Conservation (phyloP, 1,140 invertebrate genomes). For the Periplaneta americana region DNA sequence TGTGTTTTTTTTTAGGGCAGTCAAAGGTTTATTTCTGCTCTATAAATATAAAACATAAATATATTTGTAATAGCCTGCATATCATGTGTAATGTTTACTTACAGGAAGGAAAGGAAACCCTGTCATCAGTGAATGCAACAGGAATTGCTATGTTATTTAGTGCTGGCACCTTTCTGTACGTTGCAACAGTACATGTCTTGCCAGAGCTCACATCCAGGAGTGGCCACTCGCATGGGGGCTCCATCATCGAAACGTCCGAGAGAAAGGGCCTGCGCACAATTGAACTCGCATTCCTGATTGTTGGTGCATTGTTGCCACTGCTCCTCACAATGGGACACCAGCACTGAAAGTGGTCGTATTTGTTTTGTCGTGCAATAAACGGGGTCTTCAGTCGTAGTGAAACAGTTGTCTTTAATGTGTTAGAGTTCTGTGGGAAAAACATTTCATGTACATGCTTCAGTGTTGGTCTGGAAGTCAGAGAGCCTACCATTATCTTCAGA, state of each 20-base stretch:
- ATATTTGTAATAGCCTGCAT: not conserved
- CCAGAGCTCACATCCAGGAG: slow-evolving; percentile 73
- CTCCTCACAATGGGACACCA: slow-evolving; percentile 88
- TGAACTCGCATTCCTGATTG: slow-evolving; percentile 77
- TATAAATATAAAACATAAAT: too few relatives aligned
- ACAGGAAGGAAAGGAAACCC: slow-evolving; percentile 57
- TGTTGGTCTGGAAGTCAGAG: too few relatives aligned
- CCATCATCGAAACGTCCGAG: slow-evolving; percentile 38
- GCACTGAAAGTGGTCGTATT: slow-evolving; percentile 42
- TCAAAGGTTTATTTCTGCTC: too few relatives aligned
- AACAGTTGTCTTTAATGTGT: too few relatives aligned
- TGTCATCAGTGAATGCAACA: slow-evolving; percentile 85
- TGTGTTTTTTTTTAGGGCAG: too few relatives aligned
- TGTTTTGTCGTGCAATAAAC: too few relatives aligned
- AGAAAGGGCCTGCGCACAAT: slow-evolving; percentile 58
- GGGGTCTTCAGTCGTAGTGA: too few relatives aligned
- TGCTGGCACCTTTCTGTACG: slow-evolving; percentile 97
- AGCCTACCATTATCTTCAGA: too few relatives aligned
- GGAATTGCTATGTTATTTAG: slow-evolving; percentile 98
- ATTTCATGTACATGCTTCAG: too few relatives aligned
- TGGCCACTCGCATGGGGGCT: slow-evolving; percentile 27
- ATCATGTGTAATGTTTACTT: slow-evolving; percentile 25
- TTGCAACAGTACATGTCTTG: slow-evolving; percentile 96
- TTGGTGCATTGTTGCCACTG: slow-evolving; percentile 80
- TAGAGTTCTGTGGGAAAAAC: too few relatives aligned